phyloP scores from a whole-genome alignment of 2,888 invertebrate genomes.

The Pomacea canaliculata region DNA sequence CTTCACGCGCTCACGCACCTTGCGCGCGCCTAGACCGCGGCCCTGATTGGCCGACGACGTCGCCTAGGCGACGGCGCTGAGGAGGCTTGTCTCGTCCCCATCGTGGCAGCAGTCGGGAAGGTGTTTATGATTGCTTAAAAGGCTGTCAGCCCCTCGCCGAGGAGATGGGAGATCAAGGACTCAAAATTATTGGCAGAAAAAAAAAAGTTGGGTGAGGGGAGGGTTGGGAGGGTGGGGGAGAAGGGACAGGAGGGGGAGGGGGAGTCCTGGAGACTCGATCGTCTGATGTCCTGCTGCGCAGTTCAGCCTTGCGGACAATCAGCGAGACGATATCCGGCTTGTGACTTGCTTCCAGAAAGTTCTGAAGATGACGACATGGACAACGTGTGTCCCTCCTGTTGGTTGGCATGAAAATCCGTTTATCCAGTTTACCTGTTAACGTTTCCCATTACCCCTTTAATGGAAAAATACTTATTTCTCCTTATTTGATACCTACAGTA shows the following conservation, averaged over 20 bases:
- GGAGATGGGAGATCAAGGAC: neutral
- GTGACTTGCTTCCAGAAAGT: too few relatives aligned
- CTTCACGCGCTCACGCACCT: slow-evolving; percentile 12
- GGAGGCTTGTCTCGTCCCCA: neutral
- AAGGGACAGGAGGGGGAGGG: neutral
- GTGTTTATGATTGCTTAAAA: slow-evolving; percentile 11
- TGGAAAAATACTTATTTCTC: too few relatives aligned
- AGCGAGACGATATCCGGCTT: too few relatives aligned
- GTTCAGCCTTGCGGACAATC: too few relatives aligned
- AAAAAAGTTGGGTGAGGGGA: neutral
- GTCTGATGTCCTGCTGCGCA: too few relatives aligned
- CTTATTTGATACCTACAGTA: too few relatives aligned
- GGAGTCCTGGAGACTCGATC: neutral
- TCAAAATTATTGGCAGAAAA: slow-evolving; percentile 8
- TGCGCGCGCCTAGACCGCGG: slow-evolving; percentile 11
- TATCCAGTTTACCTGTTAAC: too few relatives aligned
- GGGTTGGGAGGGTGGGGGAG: neutral
- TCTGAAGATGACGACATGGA: too few relatives aligned
- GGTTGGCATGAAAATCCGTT: too few relatives aligned
- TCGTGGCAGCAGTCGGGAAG: neutral
- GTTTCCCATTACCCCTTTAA: too few relatives aligned
- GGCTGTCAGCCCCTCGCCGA: neutral
- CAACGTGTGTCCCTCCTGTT: too few relatives aligned
- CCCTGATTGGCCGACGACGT: slow-evolving; percentile 8
- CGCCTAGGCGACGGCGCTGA: slow-evolving; percentile 2